Percentiles rank a stretch among this genome's conserved stretches.
These are phyloP conservation scores for Alloscopus bannaensis DNA, from an alignment of 2,888 invertebrate species.

Conservation along the genomic window DNA sequence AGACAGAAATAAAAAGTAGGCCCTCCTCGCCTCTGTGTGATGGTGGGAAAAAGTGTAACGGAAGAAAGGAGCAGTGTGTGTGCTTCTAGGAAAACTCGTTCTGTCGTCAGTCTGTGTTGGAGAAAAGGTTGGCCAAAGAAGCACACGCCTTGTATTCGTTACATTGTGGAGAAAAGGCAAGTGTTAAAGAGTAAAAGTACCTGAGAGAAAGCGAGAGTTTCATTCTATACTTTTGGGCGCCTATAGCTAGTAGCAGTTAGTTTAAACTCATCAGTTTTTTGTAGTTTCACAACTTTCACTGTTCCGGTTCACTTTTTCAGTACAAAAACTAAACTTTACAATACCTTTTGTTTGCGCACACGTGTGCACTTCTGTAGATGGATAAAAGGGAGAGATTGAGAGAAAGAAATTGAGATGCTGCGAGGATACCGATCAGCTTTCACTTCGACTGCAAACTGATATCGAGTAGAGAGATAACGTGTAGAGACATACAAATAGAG, in stretches of 20 bases:
- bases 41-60: constrained; percentile 4
- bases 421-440: not conserved
- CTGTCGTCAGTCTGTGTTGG: too few relatives aligned
- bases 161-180: constrained; percentile 13
- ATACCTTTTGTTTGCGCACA: constrained; percentile 5
- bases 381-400: too few relatives aligned
- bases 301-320: not conserved
- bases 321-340: not conserved
- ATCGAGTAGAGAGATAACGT: too few relatives aligned
- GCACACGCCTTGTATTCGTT: not conserved
- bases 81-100: too few relatives aligned
- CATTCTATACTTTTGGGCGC: not conserved
- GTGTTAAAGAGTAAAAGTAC: constrained; percentile 17
- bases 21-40: too few relatives aligned
- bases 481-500: too few relatives aligned
- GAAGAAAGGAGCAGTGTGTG: not conserved
- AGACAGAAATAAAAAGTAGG: too few relatives aligned
- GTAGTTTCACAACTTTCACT: not conserved
- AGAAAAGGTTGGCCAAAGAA: too few relatives aligned
- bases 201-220: not conserved
- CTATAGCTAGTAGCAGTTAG: not conserved
- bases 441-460: too few relatives aligned
- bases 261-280: constrained; percentile 18
- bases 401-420: not conserved
- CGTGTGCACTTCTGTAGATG: not conserved